These are phyloP conservation scores for Siniperca knerii DNA, from an alignment of 2,113 vertebrate genomes.

Conservation along the genomic window DNA sequence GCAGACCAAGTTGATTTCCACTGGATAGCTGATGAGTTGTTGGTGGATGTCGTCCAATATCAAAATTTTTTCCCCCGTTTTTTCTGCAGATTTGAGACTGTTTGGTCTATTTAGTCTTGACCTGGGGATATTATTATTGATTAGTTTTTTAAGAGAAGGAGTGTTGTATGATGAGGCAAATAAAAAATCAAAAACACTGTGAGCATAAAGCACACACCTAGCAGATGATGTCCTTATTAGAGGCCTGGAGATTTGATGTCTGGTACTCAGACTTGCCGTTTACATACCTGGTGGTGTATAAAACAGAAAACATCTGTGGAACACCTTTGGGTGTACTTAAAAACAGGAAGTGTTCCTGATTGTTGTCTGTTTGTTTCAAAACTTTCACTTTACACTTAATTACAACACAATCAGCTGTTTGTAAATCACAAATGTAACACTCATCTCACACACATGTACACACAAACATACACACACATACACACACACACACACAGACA, in stretches of 20 bases:
- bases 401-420: slow-evolving; percentile 49
- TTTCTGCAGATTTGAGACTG: background rate
- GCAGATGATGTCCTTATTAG: background rate
- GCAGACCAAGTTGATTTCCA: background rate
- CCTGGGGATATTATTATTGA: background rate
- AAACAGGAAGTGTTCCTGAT: slow-evolving; percentile 2
- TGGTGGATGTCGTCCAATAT: background rate
- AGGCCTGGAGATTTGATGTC: slow-evolving; percentile 9
- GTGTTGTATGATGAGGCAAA: background rate
- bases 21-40: background rate
- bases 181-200: background rate
- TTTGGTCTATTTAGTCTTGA: background rate
- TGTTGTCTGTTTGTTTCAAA: slow-evolving; percentile 19
- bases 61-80: background rate
- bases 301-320: slow-evolving; percentile 33
- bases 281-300: background rate
- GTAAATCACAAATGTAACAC: slow-evolving; percentile 39
- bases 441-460: slow-evolving; percentile 17
- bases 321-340: background rate
- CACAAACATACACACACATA: slow-evolving; percentile 12
- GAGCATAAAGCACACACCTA: background rate
- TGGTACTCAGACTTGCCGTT: background rate
- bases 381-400: slow-evolving; percentile 50
- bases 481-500: slow-evolving; percentile 1
- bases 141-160: background rate